Conservation (phyloP, 2,888 invertebrate genomes). For the Polydrusus pterygomalis region DNA sequence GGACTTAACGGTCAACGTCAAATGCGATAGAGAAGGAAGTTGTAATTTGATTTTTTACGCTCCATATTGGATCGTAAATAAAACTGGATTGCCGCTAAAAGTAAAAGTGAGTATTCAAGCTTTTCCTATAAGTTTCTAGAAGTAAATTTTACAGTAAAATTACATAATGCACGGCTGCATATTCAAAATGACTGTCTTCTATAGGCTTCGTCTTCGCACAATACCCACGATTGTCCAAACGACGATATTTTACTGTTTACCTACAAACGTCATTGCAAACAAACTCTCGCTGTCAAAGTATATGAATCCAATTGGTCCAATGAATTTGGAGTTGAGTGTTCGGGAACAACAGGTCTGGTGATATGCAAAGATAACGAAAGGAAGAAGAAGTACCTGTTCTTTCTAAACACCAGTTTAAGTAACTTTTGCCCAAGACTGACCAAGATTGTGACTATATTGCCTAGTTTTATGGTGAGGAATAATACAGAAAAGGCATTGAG, state of each 20-base stretch:
- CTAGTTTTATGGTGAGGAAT: slow-evolving; percentile 86
- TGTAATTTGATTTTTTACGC: slow-evolving; percentile 83
- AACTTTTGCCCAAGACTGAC: slow-evolving; percentile 84
- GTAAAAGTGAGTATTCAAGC: slow-evolving; percentile 77
- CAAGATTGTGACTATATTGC: slow-evolving; percentile 85
- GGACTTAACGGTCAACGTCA: slow-evolving; percentile 80
- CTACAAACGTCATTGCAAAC: slow-evolving; percentile 74
- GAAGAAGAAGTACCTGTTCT: slow-evolving; percentile 82
- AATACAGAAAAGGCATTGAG: slow-evolving; percentile 76
- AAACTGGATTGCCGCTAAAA: slow-evolving; percentile 88
- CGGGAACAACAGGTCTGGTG: slow-evolving; percentile 85
- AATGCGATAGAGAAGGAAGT: slow-evolving; percentile 78
- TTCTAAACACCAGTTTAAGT: slow-evolving; percentile 81
- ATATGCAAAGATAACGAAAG: slow-evolving; percentile 83
- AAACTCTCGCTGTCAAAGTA: slow-evolving; percentile 75
- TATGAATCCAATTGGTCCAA: slow-evolving; percentile 81
- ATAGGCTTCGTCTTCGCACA: slow-evolving; percentile 80
- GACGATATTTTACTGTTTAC: slow-evolving; percentile 84
- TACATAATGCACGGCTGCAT: too few relatives aligned
- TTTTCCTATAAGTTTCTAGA: too few relatives aligned
- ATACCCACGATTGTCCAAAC: slow-evolving; percentile 74
- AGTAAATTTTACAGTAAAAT: too few relatives aligned
- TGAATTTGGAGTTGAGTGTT: slow-evolving; percentile 79
- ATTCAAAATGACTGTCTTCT: slow-evolving; percentile 12
- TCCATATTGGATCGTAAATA: slow-evolving; percentile 93